Evolutionary conservation across 2,797 vertebrate species (phyloP).

Genomic region (Sebastes cheni): DNA sequence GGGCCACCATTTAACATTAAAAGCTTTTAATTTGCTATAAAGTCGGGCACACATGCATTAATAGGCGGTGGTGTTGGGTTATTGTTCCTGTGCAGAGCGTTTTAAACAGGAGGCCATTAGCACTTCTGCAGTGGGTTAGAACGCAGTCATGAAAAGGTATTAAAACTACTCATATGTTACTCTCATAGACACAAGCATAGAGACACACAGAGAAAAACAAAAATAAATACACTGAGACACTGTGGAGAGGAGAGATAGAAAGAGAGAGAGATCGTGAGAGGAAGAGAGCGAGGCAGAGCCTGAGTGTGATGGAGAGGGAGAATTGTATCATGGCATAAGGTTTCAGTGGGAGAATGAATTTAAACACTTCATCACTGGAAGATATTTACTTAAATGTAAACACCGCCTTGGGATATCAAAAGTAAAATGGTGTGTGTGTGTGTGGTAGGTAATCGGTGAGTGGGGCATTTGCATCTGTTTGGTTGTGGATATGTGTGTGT

Average conservation of each 20-base stretch:
- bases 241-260: conserved; percentile 12
- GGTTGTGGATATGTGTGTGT: conserved; percentile 39
- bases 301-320: conserved; percentile 47
- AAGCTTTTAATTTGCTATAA: conserved; percentile 86
- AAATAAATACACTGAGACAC: conserved; percentile 42
- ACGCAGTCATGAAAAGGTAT: conserved; percentile 63
- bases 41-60: conserved; percentile 79
- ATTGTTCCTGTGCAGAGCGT: conserved; percentile 77
- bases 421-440: conserved; percentile 33
- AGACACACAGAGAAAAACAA: conserved; percentile 13
- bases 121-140: conserved; percentile 66
- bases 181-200: conserved; percentile 18
- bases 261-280: conserved; percentile 7
- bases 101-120: conserved; percentile 79
- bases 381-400: conserved; percentile 77
- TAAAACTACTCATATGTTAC: conserved; percentile 69
- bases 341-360: conserved; percentile 72
- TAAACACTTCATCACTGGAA: conserved; percentile 69
- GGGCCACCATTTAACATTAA: conserved; percentile 83
- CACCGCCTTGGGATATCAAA: conserved; percentile 70
- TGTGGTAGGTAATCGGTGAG: conserved; percentile 57
- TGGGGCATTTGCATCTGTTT: conserved; percentile 68
- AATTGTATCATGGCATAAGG: conserved; percentile 55
- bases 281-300: conserved; percentile 4
- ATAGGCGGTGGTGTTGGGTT: conserved; percentile 75